Percentiles rank a stretch among this genome's conserved stretches.
phyloP scores from a whole-genome alignment of 1,140 invertebrate genomes.

The Coenobita brevimanus region DNA sequence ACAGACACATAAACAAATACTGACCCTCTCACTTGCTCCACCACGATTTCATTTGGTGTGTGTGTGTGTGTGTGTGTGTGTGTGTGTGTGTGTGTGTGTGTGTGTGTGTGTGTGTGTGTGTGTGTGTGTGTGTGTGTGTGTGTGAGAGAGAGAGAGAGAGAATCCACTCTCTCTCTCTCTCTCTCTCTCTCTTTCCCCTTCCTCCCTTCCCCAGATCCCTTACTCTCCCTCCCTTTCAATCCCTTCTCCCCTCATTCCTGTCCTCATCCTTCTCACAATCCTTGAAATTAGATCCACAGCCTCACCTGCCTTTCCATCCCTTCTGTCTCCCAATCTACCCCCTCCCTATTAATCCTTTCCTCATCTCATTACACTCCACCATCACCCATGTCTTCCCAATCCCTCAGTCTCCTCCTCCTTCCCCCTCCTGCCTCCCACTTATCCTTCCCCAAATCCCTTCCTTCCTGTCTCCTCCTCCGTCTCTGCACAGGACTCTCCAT shows the following conservation, averaged over 20 bases:
- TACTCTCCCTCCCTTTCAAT: conserved; percentile 1
- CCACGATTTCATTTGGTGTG: not conserved
- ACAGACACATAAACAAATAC: not conserved
- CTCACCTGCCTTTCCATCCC: too few relatives aligned
- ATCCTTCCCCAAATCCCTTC: not conserved
- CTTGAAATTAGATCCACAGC: too few relatives aligned
- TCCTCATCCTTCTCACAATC: not conserved
- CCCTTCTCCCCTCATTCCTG: not conserved
- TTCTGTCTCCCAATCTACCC: too few relatives aligned
- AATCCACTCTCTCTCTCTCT: conserved; percentile 9
- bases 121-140: conserved; percentile 22
- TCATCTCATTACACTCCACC: too few relatives aligned
- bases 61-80: not conserved
- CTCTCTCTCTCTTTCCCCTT: not conserved
- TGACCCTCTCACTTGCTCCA: not conserved
- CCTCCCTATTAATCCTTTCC: too few relatives aligned
- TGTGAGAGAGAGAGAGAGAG: not conserved
- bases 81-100: conserved; percentile 24
- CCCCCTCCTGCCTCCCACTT: not conserved
- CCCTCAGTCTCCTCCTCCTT: not conserved
- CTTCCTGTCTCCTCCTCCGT: not conserved
- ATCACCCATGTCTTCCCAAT: too few relatives aligned
- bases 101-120: conserved; percentile 22
- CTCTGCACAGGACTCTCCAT: not conserved
- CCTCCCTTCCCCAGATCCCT: not conserved